Conservation (phyloP, 2,797 vertebrate species). For the Thamnophis elegans region DNA sequence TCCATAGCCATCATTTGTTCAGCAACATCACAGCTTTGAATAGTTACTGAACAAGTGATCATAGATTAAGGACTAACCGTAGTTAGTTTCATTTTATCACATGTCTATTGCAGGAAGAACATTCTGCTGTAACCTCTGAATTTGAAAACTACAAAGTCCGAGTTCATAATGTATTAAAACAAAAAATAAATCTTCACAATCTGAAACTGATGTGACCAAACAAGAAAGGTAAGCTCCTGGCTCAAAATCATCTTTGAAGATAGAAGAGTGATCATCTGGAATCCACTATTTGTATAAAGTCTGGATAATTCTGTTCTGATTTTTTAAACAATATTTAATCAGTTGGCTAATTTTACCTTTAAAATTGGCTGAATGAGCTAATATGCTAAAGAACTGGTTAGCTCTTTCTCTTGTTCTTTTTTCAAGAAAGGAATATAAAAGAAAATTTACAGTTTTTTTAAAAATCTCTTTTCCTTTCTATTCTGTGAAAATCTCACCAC, state of each 20-base stretch:
- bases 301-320: neutral
- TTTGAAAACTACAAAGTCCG: slow-evolving; percentile 97
- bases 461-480: too few relatives aligned
- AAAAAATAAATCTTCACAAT: slow-evolving; percentile 77
- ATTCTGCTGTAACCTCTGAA: slow-evolving; percentile 79
- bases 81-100: neutral
- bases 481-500: neutral
- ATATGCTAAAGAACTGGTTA: neutral
- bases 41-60: neutral
- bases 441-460: neutral
- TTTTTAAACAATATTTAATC: neutral
- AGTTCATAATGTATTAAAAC: slow-evolving; percentile 95
- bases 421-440: neutral
- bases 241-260: neutral
- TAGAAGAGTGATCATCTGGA: neutral
- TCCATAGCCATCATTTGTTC: neutral
- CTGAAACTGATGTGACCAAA: slow-evolving; percentile 83
- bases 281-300: neutral
- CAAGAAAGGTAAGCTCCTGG: slow-evolving; percentile 81
- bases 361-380: neutral
- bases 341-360: neutral
- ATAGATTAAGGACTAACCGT: neutral
- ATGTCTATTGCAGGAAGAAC: slow-evolving; percentile 78
- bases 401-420: neutral
- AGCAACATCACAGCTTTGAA: neutral